Evolutionary conservation across 2,113 vertebrate genomes (phyloP).

Genomic region (Bucco capensis): DNA sequence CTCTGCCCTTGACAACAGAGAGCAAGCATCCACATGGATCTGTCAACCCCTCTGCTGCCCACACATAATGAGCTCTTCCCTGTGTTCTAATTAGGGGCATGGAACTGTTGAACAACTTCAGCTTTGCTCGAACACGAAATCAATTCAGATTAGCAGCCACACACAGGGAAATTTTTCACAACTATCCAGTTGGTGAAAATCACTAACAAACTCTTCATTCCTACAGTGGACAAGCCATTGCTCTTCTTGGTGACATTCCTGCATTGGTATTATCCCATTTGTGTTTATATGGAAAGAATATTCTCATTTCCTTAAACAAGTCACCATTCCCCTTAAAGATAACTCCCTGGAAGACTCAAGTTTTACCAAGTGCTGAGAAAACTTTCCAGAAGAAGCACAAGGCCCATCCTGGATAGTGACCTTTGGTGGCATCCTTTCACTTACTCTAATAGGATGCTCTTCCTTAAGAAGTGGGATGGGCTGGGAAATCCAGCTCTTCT

Average conservation of each 20-base stretch:
- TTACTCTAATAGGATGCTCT: neutral
- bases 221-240: neutral
- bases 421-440: neutral
- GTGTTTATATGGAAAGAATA: neutral
- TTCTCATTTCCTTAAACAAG: neutral
- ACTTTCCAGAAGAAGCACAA: neutral
- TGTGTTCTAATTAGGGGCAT: slow-evolving; percentile 28
- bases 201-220: neutral
- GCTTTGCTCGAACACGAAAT: slow-evolving; percentile 36
- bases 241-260: neutral
- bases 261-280: neutral
- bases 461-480: neutral
- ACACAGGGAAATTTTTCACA: slow-evolving; percentile 24
- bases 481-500: neutral
- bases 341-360: neutral
- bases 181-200: slow-evolving; percentile 24
- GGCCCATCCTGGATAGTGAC: neutral
- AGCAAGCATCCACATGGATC: neutral
- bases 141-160: slow-evolving; percentile 47
- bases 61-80: neutral
- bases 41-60: neutral
- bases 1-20: neutral
- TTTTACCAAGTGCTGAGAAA: neutral
- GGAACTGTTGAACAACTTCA: slow-evolving; percentile 36
- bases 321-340: neutral